Evolutionary conservation across 1,140 invertebrate species (phyloP).

Genomic region (Bombus polaris): DNA sequence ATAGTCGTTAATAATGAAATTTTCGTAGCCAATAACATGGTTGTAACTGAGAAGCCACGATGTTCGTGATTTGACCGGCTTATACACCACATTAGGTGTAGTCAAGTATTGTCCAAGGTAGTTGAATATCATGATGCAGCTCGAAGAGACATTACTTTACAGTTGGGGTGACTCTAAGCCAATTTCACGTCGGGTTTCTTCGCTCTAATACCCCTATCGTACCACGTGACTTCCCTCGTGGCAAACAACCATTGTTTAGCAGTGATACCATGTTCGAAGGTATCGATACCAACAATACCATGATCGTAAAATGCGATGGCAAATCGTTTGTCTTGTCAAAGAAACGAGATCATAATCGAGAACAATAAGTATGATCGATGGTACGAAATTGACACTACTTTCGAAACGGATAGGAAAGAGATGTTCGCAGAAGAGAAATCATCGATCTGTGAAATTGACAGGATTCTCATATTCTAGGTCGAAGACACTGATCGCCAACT

Average conservation of each 20-base stretch:
- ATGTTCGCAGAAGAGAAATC: slow-evolving; percentile 10
- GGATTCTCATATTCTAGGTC: slow-evolving; percentile 21
- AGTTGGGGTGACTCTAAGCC: slow-evolving; percentile 64
- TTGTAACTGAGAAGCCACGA: slow-evolving; percentile 30
- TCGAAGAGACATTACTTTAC: slow-evolving; percentile 47
- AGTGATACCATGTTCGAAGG: slow-evolving; percentile 51
- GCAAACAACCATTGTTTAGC: slow-evolving; percentile 51
- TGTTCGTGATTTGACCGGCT: slow-evolving; percentile 49
- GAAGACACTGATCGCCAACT: not conserved
- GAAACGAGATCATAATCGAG: slow-evolving; percentile 6
- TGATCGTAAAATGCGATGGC: slow-evolving; percentile 29
- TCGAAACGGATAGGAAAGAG: slow-evolving; percentile 15
- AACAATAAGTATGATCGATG: not conserved
- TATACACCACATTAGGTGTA: slow-evolving; percentile 24
- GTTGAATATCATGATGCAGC: slow-evolving; percentile 24
- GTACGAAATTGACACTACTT: slow-evolving; percentile 45
- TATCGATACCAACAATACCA: slow-evolving; percentile 49
- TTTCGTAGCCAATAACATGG: slow-evolving; percentile 16
- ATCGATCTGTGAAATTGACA: slow-evolving; percentile 59
- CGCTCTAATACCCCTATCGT: slow-evolving; percentile 67
- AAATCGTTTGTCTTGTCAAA: slow-evolving; percentile 15
- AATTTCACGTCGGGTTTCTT: slow-evolving; percentile 72
- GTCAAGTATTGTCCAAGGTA: slow-evolving; percentile 55
- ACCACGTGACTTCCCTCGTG: slow-evolving; percentile 57
- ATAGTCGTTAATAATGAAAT: slow-evolving; percentile 26